Base-by-base conservation (phyloP, 1,140 invertebrate genomes). In the Sitodiplosis mosellana region DNA sequence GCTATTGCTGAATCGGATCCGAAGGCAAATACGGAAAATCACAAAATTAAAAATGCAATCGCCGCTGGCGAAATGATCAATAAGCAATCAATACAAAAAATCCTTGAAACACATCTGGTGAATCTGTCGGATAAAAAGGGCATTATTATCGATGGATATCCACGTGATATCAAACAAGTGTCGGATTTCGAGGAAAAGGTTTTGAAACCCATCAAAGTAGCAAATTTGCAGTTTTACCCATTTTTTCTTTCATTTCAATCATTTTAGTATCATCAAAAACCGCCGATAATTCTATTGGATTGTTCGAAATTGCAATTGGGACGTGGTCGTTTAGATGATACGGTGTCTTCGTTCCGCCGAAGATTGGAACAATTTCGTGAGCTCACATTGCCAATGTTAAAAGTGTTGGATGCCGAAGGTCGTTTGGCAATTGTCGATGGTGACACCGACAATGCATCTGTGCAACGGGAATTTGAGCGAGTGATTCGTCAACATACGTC, bases 121-220 rank as follows among this genome's bases (percentile, higher is more conserved):
- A 58, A 60, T 47, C 43, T 63, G 36, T 45, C 45, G 6, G 66
- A 70, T 42, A 61, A 64, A 50, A 67, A 72, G 17, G 88, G 88
- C 12, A 78, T 92, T 48, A 72, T 95, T 45, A 76, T 95, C 27
- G 89, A 92, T 61, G 89, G 89, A 1, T 94, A 83, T 66, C 90
- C 91, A 0, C 69, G 88, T 45, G 85, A 92, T 56, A 67, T 90
- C 52, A 76, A 78, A 44, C 89, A 95, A 69, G 80, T 86, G 49
- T 73, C 77, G 38, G 74, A 79, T 54, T 93, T 92, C 64, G 81
- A 94, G 64, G 77, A 72, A 38, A 82, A 87, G 74, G 88, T 91
- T 38, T n/a, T 54, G 57, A 46, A 33, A 41, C 42, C 46, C 11
- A 14, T 37, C 14, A 38, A 27, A 27, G 3, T 27, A 5, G 27